A percentile compares a stretch with the other conserved stretches of the same genome.
phyloP scores from a whole-genome alignment of 2,888 invertebrate genomes.

The Thereva unica region DNA sequence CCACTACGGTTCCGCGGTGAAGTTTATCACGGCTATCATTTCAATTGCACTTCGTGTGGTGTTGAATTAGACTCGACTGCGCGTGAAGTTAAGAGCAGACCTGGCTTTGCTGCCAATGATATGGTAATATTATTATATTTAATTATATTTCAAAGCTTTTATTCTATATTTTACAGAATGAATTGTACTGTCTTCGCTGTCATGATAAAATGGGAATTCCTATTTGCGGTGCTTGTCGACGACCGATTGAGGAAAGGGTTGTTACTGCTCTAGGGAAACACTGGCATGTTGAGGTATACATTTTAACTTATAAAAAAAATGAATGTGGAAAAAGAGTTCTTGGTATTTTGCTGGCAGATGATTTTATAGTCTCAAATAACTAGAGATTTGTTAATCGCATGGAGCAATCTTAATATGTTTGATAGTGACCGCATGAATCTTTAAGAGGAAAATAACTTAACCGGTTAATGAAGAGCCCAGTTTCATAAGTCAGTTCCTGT shows the following conservation, averaged over 20 bases:
- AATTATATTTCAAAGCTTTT: neutral
- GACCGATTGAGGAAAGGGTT: conserved; percentile 98
- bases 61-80: conserved; percentile 94
- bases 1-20: conserved; percentile 92
- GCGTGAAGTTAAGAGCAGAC: conserved; percentile 89
- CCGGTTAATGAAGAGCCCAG: too few species aligned
- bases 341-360: too few species aligned
- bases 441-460: too few species aligned
- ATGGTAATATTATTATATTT: conserved; percentile 62
- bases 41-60: conserved; percentile 92
- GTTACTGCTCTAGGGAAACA: conserved; percentile 98
- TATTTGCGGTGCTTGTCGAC: conserved; percentile 98
- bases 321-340: too few species aligned
- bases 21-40: conserved; percentile 99
- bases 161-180: conserved; percentile 67
- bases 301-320: too few species aligned
- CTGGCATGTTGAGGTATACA: conserved; percentile 91
- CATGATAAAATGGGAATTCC: conserved; percentile 99
- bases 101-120: conserved; percentile 87
- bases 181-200: conserved; percentile 95
- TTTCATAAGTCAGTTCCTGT: too few species aligned
- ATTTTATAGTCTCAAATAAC: too few species aligned
- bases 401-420: too few species aligned
- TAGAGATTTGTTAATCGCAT: too few species aligned
- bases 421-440: too few species aligned